A percentile compares a stretch with the other conserved stretches of the same genome.
These are phyloP conservation scores for Euura saliciscinereae DNA, from an alignment of 1,140 invertebrate species.

Conservation along the genomic window DNA sequence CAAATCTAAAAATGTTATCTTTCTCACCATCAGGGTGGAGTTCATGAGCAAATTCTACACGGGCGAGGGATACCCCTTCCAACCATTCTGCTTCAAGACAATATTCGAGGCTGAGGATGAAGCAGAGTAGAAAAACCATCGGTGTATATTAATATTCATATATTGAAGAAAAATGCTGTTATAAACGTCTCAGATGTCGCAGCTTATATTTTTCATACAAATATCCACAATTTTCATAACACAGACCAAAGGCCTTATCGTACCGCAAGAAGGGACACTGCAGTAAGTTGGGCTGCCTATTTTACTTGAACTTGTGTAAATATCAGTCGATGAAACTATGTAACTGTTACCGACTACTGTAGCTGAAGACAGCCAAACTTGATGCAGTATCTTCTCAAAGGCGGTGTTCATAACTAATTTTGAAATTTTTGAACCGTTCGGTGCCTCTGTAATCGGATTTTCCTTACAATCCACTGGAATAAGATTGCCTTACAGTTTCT, in stretches of 20 bases:
- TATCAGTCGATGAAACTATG: too few relatives aligned
- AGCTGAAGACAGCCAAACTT: too few relatives aligned
- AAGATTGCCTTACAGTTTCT: too few relatives aligned
- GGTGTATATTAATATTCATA: background rate
- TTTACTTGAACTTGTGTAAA: too few relatives aligned
- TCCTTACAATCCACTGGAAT: too few relatives aligned
- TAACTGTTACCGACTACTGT: too few relatives aligned
- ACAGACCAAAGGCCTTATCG: background rate
- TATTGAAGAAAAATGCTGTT: background rate
- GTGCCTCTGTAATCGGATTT: too few relatives aligned
- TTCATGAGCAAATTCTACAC: constrained; percentile 98
- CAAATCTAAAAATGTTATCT: background rate
- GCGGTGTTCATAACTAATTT: too few relatives aligned
- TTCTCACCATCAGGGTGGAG: constrained; percentile 81
- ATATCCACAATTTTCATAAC: background rate
- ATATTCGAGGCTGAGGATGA: constrained; percentile 73
- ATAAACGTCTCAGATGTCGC: background rate
- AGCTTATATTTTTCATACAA: background rate
- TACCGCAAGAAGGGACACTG: too few relatives aligned
- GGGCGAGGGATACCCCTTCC: constrained; percentile 87
- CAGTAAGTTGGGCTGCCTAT: too few relatives aligned
- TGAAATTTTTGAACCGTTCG: too few relatives aligned
- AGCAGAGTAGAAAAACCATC: constrained; percentile 26
- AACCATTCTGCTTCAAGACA: constrained; percentile 91
- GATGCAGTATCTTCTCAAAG: too few relatives aligned